phyloP scores from a whole-genome alignment of 2,113 vertebrate species.

The Dendrocopos noguchii region DNA sequence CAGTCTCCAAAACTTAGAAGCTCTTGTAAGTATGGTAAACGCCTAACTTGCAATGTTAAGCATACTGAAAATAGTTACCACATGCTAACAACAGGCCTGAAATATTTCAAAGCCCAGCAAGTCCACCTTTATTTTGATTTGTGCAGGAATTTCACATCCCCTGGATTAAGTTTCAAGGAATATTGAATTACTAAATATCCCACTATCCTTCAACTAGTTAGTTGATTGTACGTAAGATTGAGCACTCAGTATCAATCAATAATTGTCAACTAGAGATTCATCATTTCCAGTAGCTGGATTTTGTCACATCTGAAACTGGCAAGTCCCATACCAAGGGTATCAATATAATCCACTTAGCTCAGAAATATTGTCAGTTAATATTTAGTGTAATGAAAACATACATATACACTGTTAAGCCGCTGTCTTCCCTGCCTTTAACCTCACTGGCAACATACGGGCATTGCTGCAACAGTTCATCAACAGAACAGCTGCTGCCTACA shows the following conservation, averaged over 20 bases:
- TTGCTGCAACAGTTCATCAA: background rate
- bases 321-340: background rate
- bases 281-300: background rate
- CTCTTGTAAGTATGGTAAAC: background rate
- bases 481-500: background rate
- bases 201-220: background rate
- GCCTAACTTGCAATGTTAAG: background rate
- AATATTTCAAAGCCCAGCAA: background rate
- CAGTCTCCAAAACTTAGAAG: background rate
- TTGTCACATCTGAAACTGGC: background rate
- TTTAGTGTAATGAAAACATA: background rate
- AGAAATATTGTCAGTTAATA: background rate
- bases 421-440: background rate
- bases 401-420: background rate
- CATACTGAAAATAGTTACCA: background rate
- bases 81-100: background rate
- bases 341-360: background rate
- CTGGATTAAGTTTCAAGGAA: slow-evolving; percentile 22
- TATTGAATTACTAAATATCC: background rate
- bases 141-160: background rate
- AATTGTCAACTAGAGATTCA: background rate
- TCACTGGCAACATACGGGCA: accelerated
- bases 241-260: background rate
- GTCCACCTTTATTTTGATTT: slow-evolving; percentile 3
- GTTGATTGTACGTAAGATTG: background rate